Conservation (phyloP, 2,888 invertebrate genomes). For the Rotaria socialis region DNA sequence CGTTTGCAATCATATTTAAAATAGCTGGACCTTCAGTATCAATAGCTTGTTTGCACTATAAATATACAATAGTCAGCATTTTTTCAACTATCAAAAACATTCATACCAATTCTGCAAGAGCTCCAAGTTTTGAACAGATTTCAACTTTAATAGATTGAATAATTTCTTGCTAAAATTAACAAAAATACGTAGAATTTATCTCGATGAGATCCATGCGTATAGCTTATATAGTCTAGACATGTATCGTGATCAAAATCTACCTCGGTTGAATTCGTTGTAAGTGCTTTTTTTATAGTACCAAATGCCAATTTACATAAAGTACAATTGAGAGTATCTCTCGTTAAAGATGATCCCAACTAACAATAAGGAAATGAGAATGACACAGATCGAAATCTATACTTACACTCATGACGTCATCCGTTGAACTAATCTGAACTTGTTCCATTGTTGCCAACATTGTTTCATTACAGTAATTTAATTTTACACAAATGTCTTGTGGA, state of each 20-base stretch:
- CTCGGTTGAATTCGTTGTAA: constrained; percentile 35
- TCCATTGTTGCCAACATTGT: too few species aligned
- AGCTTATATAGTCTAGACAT: too few species aligned
- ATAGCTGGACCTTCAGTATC: constrained; percentile 41
- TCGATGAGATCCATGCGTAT: too few species aligned
- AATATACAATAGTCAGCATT: too few species aligned
- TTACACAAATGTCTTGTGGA: not conserved
- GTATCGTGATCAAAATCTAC: constrained; percentile 17
- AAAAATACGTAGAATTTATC: not conserved
- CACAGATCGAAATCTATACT: not conserved
- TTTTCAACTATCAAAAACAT: too few species aligned
- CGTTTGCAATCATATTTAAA: constrained; percentile 22
- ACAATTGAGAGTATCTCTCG: constrained; percentile 35
- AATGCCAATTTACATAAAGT: constrained; percentile 43
- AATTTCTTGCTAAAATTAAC: not conserved
- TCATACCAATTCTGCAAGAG: not conserved
- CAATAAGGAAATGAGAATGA: not conserved
- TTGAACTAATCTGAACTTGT: not conserved
- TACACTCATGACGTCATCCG: constrained; percentile 8
- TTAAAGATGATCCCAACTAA: not conserved
- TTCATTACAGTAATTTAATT: not conserved
- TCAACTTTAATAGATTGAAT: not conserved
- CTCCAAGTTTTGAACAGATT: not conserved
- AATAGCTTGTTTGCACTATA: constrained; percentile 26
- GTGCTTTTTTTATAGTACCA: constrained; percentile 38